Conservation (phyloP, 2,797 vertebrate genomes). For the Bovichtus variegatus region DNA sequence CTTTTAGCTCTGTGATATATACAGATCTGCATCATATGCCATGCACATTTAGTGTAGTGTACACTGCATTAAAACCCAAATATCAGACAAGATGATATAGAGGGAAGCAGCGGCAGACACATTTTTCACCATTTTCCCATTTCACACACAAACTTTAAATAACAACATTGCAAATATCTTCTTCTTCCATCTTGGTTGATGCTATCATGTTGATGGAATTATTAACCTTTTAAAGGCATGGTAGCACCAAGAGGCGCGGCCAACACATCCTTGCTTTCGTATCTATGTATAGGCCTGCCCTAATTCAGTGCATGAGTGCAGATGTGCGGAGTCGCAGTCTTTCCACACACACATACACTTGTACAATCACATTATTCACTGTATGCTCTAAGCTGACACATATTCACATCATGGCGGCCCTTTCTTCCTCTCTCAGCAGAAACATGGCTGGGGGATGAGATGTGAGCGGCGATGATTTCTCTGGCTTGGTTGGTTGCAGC, state of each 20-base stretch:
- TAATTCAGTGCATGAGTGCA: slow-evolving; percentile 26
- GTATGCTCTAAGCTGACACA: slow-evolving; percentile 60
- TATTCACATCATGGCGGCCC: slow-evolving; percentile 53
- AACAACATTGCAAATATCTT: slow-evolving; percentile 5
- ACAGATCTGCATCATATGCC: neutral
- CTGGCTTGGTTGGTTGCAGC: slow-evolving; percentile 53
- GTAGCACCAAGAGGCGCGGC: neutral
- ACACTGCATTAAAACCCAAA: neutral
- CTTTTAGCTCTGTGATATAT: neutral
- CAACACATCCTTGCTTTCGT: slow-evolving; percentile 1
- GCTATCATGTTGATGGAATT: slow-evolving; percentile 40
- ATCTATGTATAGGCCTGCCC: slow-evolving; percentile 13
- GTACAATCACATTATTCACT: slow-evolving; percentile 66
- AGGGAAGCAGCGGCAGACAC: neutral
- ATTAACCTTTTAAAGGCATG: slow-evolving; percentile 28
- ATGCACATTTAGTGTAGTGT: neutral
- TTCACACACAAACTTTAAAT: slow-evolving; percentile 9
- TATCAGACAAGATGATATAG: neutral
- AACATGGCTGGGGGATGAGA: slow-evolving; percentile 50
- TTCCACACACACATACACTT: slow-evolving; percentile 29
- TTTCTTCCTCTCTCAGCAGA: slow-evolving; percentile 70
- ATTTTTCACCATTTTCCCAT: slow-evolving; percentile 10
- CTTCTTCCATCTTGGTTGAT: slow-evolving; percentile 25
- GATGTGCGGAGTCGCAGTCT: slow-evolving; percentile 17
- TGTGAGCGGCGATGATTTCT: slow-evolving; percentile 61